Conservation (phyloP, 2,113 vertebrate genomes). For the Saccopteryx leptura region DNA sequence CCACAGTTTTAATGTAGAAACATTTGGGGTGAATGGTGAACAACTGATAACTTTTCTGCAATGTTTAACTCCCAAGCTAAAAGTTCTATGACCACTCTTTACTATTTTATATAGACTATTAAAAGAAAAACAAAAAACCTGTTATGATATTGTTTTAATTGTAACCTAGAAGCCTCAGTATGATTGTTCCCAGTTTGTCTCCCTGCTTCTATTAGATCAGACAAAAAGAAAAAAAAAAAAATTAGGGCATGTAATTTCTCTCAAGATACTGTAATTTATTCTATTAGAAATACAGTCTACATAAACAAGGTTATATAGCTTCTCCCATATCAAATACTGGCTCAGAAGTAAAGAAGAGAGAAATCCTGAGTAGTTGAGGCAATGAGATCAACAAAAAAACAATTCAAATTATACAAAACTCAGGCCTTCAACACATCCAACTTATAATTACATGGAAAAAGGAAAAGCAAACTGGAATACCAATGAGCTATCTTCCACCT, state of each 20-base stretch:
- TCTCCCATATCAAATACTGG: conserved; percentile 65
- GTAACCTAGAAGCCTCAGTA: conserved; percentile 45
- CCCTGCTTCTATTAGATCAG: conserved; percentile 64
- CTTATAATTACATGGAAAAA: conserved; percentile 32
- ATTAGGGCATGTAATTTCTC: conserved; percentile 68
- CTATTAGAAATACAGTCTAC: conserved; percentile 69
- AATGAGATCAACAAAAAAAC: background rate
- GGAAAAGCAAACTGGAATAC: conserved; percentile 18
- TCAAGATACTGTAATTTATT: conserved; percentile 42
- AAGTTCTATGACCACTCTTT: background rate
- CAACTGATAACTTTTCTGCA: background rate
- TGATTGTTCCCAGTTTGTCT: conserved; percentile 65
- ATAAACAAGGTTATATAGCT: conserved; percentile 76
- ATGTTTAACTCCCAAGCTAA: background rate
- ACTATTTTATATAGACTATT: conserved; percentile 22
- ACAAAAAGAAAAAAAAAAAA: conserved; percentile 60
- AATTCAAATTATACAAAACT: conserved; percentile 53
- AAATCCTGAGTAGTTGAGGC: background rate
- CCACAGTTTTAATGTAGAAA: background rate
- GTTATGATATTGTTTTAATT: background rate
- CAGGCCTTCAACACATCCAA: background rate
- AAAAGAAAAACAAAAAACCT: background rate
- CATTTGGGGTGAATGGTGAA: background rate
- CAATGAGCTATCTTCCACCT: background rate
- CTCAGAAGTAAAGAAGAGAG: conserved; percentile 31